A percentile compares a stretch with the other conserved stretches of the same genome.
These are phyloP conservation scores for Atethmia centrago DNA, from an alignment of 2,888 invertebrate species.

Conservation along the genomic window DNA sequence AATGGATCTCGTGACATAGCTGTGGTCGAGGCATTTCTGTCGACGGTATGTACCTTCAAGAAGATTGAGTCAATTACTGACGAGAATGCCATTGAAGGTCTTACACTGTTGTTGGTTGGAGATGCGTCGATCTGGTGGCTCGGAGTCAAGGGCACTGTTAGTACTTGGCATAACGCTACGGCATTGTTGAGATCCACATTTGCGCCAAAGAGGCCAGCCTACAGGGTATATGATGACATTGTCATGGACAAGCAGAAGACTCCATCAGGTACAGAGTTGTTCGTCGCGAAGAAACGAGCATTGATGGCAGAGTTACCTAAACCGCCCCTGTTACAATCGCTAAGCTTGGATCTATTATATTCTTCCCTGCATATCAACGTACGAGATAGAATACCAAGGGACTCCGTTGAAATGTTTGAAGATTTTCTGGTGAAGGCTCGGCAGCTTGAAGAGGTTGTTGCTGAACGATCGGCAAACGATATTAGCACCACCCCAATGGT, in stretches of 20 bases:
- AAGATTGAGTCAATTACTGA: slow-evolving; percentile 6
- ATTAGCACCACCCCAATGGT: not conserved
- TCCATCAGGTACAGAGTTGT: not conserved
- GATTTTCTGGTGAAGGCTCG: slow-evolving; percentile 14
- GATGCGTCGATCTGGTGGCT: slow-evolving; percentile 25
- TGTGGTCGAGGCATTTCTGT: slow-evolving; percentile 22
- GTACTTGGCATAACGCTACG: not conserved
- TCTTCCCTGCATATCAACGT: slow-evolving; percentile 2
- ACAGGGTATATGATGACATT: slow-evolving; percentile 11
- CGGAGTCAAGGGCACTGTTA: not conserved
- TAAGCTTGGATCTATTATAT: slow-evolving; percentile 2
- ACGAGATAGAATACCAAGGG: slow-evolving; percentile 13
- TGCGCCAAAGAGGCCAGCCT: slow-evolving; percentile 30
- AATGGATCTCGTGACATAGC: slow-evolving; percentile 2
- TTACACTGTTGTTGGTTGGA: slow-evolving; percentile 9
- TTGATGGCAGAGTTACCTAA: slow-evolving; percentile 20
- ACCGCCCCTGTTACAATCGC: not conserved
- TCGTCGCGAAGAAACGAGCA: slow-evolving; percentile 24
- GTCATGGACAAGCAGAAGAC: slow-evolving; percentile 7
- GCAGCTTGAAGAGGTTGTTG: not conserved
- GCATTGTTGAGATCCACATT: not conserved
- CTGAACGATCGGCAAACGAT: not conserved
- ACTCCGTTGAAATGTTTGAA: not conserved
- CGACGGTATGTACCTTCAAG: slow-evolving; percentile 2
- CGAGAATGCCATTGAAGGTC: slow-evolving; percentile 23